Conservation (phyloP, 2,888 invertebrate genomes). For the Noctua janthe region DNA sequence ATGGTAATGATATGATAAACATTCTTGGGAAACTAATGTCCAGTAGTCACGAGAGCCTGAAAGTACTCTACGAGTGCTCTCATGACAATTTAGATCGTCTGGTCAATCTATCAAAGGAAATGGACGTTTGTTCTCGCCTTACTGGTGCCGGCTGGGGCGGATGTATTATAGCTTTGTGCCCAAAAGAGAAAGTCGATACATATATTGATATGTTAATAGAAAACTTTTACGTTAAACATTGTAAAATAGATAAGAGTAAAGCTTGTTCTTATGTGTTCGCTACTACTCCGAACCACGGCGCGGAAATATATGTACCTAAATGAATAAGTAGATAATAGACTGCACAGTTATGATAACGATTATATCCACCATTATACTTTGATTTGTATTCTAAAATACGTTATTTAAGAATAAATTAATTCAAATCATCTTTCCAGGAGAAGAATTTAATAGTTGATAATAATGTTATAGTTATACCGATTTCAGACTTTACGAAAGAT, state of each 20-base stretch:
- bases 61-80: slow-evolving; percentile 97
- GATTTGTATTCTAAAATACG: neutral
- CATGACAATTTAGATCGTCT: slow-evolving; percentile 96
- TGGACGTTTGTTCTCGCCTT: slow-evolving; percentile 95
- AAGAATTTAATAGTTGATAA: neutral
- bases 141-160: slow-evolving; percentile 99
- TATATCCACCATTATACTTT: neutral
- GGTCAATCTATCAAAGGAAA: slow-evolving; percentile 93
- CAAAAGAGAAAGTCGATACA: slow-evolving; percentile 91
- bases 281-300: slow-evolving; percentile 93
- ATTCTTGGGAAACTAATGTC: slow-evolving; percentile 96
- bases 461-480: too few species aligned
- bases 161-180: slow-evolving; percentile 96
- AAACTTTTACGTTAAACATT: slow-evolving; percentile 92
- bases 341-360: neutral
- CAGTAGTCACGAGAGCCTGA: slow-evolving; percentile 96
- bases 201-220: slow-evolving; percentile 93
- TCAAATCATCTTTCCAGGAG: neutral
- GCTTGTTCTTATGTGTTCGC: slow-evolving; percentile 92
- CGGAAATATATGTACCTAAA: slow-evolving; percentile 86
- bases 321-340: slow-evolving; percentile 29
- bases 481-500: slow-evolving; percentile 9
- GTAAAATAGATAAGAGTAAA: slow-evolving; percentile 88
- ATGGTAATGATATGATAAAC: slow-evolving; percentile 83
- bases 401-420: neutral